A percentile compares a stretch with the other conserved stretches of the same genome.
Conservation (phyloP, 2,888 invertebrate species). For the Dromius quadrimaculatus region DNA sequence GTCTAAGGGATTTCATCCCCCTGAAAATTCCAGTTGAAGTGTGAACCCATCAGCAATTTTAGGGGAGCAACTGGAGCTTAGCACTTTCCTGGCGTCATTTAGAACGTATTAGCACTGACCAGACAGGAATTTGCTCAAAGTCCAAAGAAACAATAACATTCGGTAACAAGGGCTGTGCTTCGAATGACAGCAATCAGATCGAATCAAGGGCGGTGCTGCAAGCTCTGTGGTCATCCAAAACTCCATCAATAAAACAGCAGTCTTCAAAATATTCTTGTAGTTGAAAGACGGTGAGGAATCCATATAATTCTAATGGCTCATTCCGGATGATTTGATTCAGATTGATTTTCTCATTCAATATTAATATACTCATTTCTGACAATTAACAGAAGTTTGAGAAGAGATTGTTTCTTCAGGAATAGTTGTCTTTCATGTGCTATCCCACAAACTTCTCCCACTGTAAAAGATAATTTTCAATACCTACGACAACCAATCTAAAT, state of each 20-base stretch:
- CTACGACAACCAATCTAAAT: too few relatives aligned
- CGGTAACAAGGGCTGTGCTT: slow-evolving; percentile 34
- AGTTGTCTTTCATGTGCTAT: too few relatives aligned
- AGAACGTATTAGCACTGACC: slow-evolving; percentile 19
- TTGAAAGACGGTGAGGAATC: too few relatives aligned
- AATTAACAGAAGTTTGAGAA: too few relatives aligned
- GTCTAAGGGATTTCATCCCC: not conserved
- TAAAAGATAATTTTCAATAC: too few relatives aligned
- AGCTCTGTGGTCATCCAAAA: not conserved
- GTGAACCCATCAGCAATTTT: slow-evolving; percentile 1
- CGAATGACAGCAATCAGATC: slow-evolving; percentile 40
- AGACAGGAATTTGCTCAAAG: slow-evolving; percentile 34
- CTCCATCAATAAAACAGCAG: not conserved
- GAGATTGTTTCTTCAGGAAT: too few relatives aligned
- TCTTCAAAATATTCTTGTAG: not conserved
- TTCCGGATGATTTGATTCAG: too few relatives aligned
- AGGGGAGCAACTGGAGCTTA: not conserved
- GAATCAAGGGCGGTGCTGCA: slow-evolving; percentile 19
- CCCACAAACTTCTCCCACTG: too few relatives aligned
- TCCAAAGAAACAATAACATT: slow-evolving; percentile 38
- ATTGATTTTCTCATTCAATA: too few relatives aligned
- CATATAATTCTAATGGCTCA: too few relatives aligned
- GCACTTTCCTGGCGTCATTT: slow-evolving; percentile 19
- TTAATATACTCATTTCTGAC: too few relatives aligned
- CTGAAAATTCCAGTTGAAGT: not conserved